These are phyloP conservation scores for Athalia circularis DNA, from an alignment of 2,888 invertebrate species.

Conservation along the genomic window DNA sequence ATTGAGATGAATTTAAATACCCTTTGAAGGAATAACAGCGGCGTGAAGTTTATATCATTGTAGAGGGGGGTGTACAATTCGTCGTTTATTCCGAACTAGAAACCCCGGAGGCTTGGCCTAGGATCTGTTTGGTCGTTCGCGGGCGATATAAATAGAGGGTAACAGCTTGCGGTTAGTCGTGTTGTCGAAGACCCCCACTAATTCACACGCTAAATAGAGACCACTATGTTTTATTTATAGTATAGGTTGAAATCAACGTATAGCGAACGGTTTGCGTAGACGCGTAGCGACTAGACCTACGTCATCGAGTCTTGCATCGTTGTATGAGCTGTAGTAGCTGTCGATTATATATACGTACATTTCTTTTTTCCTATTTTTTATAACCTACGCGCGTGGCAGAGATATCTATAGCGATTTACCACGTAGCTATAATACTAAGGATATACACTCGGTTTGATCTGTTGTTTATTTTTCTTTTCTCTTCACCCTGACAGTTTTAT, in stretches of 20 bases:
- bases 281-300: neutral
- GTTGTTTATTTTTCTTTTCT: no score
- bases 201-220: constrained; percentile 66
- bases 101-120: constrained; percentile 39
- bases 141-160: constrained; percentile 55
- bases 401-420: no score
- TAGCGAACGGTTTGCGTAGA: constrained; percentile 10
- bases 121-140: constrained; percentile 26
- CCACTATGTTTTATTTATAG: constrained; percentile 65
- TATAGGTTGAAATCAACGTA: neutral
- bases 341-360: neutral
- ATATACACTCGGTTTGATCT: no score
- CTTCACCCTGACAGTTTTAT: no score
- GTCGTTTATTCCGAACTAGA: constrained; percentile 13
- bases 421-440: no score
- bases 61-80: neutral
- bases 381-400: no score
- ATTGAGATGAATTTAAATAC: no score
- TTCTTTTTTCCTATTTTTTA: no score
- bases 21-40: no score
- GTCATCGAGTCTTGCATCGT: neutral
- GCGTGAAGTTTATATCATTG: neutral
- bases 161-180: constrained; percentile 53
- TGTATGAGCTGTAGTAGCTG: neutral
- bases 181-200: constrained; percentile 66